Percentiles rank a stretch among this genome's conserved stretches.
Evolutionary conservation across 2,888 invertebrate species (phyloP).

Genomic region (Cryptocephalus moraei): DNA sequence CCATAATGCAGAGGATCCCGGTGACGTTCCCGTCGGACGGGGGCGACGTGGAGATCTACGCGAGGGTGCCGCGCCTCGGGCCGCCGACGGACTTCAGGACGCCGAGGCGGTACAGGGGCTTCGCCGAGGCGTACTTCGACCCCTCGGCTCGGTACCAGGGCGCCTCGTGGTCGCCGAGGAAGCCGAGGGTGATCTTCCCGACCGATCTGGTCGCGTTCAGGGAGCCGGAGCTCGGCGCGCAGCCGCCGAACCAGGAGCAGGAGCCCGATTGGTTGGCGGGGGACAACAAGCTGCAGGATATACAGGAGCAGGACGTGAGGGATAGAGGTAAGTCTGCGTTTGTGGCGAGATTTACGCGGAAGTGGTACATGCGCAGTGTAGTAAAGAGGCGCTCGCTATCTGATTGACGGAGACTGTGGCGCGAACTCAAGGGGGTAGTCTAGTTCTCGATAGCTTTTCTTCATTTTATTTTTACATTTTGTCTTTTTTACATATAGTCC

Average conservation of each 20-base stretch:
- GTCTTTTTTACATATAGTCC: too few species aligned
- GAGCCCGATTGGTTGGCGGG: constrained; percentile 32
- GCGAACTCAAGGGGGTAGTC: too few species aligned
- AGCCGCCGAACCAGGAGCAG: constrained; percentile 20
- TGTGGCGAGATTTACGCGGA: too few species aligned
- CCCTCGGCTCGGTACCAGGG: constrained; percentile 24
- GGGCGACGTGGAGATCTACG: constrained; percentile 4
- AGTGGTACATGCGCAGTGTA: too few species aligned
- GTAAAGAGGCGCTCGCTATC: too few species aligned
- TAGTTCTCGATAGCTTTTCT: too few species aligned
- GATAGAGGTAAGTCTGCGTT: constrained; percentile 54
- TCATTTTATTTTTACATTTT: too few species aligned
- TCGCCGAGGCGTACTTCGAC: constrained; percentile 20
- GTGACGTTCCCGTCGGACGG: constrained; percentile 7
- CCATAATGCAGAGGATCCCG: constrained; percentile 10
- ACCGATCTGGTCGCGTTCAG: constrained; percentile 36
- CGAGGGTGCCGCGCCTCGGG: constrained; percentile 11
- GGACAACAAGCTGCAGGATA: constrained; percentile 49
- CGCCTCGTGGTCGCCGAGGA: constrained; percentile 29
- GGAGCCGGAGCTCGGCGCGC: constrained; percentile 20
- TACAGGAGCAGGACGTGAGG: constrained; percentile 40
- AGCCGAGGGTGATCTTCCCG: constrained; percentile 38
- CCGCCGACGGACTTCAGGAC: constrained; percentile 18
- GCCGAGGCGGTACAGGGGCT: constrained; percentile 20
- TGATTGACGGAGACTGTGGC: too few species aligned